Conservation (phyloP, 2,888 invertebrate genomes). For the Orchestes rusci region DNA sequence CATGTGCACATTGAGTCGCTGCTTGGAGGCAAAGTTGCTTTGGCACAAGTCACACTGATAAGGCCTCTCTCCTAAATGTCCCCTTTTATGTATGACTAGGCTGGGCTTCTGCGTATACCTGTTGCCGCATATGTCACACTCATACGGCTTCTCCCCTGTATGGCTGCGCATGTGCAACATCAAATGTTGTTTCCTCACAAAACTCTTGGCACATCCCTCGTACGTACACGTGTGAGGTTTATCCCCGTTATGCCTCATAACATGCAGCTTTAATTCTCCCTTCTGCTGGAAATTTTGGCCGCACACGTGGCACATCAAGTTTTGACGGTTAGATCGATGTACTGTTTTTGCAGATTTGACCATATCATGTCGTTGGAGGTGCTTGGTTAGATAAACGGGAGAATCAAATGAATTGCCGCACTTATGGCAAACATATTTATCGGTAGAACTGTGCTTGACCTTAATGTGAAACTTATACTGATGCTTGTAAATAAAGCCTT, state of each 20-base stretch:
- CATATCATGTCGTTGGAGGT: conserved; percentile 35
- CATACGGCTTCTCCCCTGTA: conserved; percentile 48
- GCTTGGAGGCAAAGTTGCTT: conserved; percentile 30
- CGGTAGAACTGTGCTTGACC: conserved; percentile 26
- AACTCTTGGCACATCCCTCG: conserved; percentile 34
- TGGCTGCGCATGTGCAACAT: conserved; percentile 43
- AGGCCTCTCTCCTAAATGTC: conserved; percentile 30
- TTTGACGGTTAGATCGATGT: conserved; percentile 35
- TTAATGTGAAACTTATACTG: conserved; percentile 29
- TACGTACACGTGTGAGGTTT: conserved; percentile 44
- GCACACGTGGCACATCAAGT: conserved; percentile 45
- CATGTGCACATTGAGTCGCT: conserved; percentile 17
- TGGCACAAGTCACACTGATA: conserved; percentile 32
- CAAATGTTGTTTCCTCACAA: conserved; percentile 33
- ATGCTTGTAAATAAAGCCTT: conserved; percentile 30
- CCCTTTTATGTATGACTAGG: conserved; percentile 27
- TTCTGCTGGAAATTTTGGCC: conserved; percentile 48
- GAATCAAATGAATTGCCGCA: conserved; percentile 48
- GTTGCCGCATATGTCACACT: conserved; percentile 38
- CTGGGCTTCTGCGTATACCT: conserved; percentile 27
- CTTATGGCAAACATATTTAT: conserved; percentile 41
- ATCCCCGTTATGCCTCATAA: conserved; percentile 42
- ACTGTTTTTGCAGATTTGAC: conserved; percentile 42
- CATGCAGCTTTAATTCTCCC: conserved; percentile 29
- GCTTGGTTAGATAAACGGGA: conserved; percentile 30